Base-by-base conservation (phyloP, 2,888 invertebrate species). In the Xylota sylvarum region DNA sequence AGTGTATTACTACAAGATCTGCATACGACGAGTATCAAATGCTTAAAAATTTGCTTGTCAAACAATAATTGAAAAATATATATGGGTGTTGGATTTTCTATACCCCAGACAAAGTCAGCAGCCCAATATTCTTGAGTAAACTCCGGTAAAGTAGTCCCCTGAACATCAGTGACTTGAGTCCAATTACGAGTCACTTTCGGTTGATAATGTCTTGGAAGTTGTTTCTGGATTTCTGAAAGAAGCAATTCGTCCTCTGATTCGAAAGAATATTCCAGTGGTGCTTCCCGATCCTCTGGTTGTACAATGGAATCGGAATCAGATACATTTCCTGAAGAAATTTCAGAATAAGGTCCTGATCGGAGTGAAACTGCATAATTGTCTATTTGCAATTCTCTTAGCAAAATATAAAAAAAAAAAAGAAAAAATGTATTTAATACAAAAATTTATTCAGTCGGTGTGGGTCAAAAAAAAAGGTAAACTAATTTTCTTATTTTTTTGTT, bases 61-160 rank as follows among this genome's bases (percentile, higher is more conserved):
- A 55, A 55, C 30, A 55, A 55, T 55, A 55, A 30, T 9, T 55
- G 27, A 5, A 55, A 55, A 55, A 55, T n/a, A 55, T 55, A n/a
- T 30, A 55, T 55, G n/a, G 55, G 30, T 55, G 30, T 30, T 30
- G 55, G 27, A 55, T 30, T 55, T 55, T 55, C 55, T 0, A 55
- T 55, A 23, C 12, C 19, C 6, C 10, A 12, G n/a, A 52, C 23
- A 7, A 52, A 52, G 27, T 52, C 50, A 10, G 50, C 27, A 52
- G 50, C 50, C 27, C 50, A 23, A 27, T 27, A 27, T 10, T 52
- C 50, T 7, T 27, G 35, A 9, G 35, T 35, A 9, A 35, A 35
- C 35, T 35, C 35, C 9, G 35, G 9, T 9, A 35, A 35, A 35
- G n/a, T 52, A 30, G 10, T 27, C 30, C 30, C 52, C 30, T 52